Base-by-base conservation (phyloP, 1,140 invertebrate species). In the Pseudomyrmex concolor region DNA sequence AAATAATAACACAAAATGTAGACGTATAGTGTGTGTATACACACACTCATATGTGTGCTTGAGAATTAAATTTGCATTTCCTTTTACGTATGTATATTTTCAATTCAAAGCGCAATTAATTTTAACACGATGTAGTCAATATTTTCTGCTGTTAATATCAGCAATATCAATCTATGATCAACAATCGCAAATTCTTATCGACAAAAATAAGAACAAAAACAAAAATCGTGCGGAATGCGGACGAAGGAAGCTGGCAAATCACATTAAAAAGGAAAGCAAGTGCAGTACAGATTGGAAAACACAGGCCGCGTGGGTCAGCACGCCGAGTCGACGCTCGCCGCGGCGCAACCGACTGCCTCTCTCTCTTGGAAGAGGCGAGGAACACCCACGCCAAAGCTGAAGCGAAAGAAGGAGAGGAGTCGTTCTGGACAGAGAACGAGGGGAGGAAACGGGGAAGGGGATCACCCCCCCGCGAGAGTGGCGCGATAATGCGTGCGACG, bases 401-500 rank as follows among this genome's bases (percentile, higher is more conserved):
- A 81, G 84, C 71, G 72, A 81, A 51, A 83, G 67, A 89, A 82
- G 83, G 82, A 73, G 45, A 76, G 77, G 51, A 17, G 4, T 7
- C 15, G 51, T 78, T 34, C 55, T 50, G 43, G 22, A 80, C 4
- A 48, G 45, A 71, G 76, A 80, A 80, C 22, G 54, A 55, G 5
- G 66, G 0, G 3, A 7, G 25, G 1, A 34, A 34, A 7, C 5
- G 34, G 34, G 34, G 5, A 7, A 34, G 34, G 17, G 12, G 66
- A 70, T 70, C 66, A 80, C 66, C 54, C 76, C 66, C 54, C 76
- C 66, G 76, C 76, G 76, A 50, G 66, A 70, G 66, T 59, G 19
- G 12, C 66, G 54, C 22, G 76, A 67, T 80, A 80, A 80, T 43
- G 64, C 54, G 76, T 19, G 76, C 66, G 54, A 80, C 54, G 43